phyloP scores from a whole-genome alignment of 1,140 invertebrate species.

The Zaprionus vittiger region DNA sequence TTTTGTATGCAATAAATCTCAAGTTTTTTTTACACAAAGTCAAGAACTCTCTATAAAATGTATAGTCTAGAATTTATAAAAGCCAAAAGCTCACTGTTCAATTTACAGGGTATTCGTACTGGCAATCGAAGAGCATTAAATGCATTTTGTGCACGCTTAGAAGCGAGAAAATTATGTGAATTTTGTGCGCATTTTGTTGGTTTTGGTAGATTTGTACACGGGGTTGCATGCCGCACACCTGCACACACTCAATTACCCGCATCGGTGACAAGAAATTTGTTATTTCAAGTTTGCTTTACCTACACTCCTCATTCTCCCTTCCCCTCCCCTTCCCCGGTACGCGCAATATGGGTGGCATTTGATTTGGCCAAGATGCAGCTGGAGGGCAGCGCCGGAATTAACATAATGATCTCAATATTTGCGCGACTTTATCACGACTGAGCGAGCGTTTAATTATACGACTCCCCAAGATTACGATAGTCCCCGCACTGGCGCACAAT shows the following conservation, averaged over 20 bases:
- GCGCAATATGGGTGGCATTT: slow-evolving; percentile 65
- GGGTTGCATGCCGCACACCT: slow-evolving; percentile 64
- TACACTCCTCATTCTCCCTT: not conserved
- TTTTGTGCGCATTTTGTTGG: slow-evolving; percentile 45
- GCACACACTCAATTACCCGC: slow-evolving; percentile 70
- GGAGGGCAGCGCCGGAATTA: slow-evolving; percentile 59
- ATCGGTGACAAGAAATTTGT: slow-evolving; percentile 63
- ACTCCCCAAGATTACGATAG: slow-evolving; percentile 38
- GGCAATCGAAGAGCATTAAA: slow-evolving; percentile 56
- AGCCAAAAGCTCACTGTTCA: no score
- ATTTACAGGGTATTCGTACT: slow-evolving; percentile 33
- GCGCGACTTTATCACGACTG: slow-evolving; percentile 77
- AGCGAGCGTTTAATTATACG: slow-evolving; percentile 74
- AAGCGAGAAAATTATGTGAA: slow-evolving; percentile 75
- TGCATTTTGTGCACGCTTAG: slow-evolving; percentile 72
- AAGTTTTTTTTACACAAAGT: no score
- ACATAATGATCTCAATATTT: slow-evolving; percentile 83
- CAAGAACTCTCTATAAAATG: no score
- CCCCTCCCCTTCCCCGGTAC: slow-evolving; percentile 9
- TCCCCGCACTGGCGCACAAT: slow-evolving; percentile 51
- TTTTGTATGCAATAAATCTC: no score
- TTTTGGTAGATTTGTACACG: slow-evolving; percentile 44
- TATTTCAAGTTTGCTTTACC: slow-evolving; percentile 63
- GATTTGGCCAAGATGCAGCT: slow-evolving; percentile 59
- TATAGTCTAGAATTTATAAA: no score